Evolutionary conservation across 2,113 vertebrate genomes (phyloP).

Genomic region (Haplochromis burtoni): DNA sequence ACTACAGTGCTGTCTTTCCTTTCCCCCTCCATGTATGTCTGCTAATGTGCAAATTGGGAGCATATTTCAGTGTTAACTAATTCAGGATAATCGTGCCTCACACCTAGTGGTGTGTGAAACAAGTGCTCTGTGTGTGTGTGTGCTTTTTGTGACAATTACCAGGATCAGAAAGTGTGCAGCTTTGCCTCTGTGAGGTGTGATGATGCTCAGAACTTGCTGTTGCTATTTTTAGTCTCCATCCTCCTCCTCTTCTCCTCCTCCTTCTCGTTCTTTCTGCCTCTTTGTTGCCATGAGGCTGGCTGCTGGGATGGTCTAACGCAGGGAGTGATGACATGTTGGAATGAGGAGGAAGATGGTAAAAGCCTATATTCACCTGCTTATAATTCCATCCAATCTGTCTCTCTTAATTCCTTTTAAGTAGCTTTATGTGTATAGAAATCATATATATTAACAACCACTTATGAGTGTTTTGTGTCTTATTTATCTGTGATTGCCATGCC

Average conservation of each 20-base stretch:
- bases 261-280: not conserved
- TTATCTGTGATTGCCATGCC: not conserved
- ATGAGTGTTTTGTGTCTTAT: not conserved
- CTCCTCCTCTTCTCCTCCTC: not conserved
- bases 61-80: not conserved
- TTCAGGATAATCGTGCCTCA: not conserved
- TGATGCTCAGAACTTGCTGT: slow-evolving; percentile 40
- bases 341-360: not conserved
- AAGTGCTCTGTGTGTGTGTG: not conserved
- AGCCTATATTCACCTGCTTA: not conserved
- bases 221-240: slow-evolving; percentile 59
- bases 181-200: slow-evolving; percentile 45
- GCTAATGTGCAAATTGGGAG: not conserved
- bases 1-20: not conserved
- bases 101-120: slow-evolving; percentile 1
- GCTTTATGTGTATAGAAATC: not conserved
- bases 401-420: not conserved
- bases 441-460: not conserved
- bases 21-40: not conserved
- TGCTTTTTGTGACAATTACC: not conserved
- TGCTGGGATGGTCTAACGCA: slow-evolving; percentile 34
- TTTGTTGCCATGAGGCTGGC: slow-evolving; percentile 58
- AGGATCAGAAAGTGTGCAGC: slow-evolving; percentile 24
- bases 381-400: not conserved
- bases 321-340: slow-evolving; percentile 1